Conservation (phyloP, 2,888 invertebrate genomes). For the Cordilura impudica region DNA sequence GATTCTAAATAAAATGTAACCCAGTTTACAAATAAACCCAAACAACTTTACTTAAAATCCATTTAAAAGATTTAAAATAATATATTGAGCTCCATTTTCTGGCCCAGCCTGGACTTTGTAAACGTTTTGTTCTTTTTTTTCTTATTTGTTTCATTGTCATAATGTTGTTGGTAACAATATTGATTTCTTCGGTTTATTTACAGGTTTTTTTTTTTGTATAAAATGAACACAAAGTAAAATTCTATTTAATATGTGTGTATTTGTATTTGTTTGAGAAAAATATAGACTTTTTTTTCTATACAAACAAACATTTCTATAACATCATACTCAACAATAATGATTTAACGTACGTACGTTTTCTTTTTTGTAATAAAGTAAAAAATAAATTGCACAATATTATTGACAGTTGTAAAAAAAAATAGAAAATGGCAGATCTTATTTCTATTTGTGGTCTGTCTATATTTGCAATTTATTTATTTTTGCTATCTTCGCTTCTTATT, state of each 20-base stretch:
- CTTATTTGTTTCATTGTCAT: slow-evolving; percentile 38
- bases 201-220: neutral
- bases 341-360: slow-evolving; percentile 43
- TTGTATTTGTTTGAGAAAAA: slow-evolving; percentile 16
- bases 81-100: slow-evolving; percentile 13
- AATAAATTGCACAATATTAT: neutral
- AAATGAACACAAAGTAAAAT: slow-evolving; percentile 1
- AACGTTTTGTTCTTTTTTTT: slow-evolving; percentile 22
- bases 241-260: neutral
- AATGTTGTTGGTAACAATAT: slow-evolving; percentile 56
- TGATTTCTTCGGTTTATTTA: slow-evolving; percentile 50
- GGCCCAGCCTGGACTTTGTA: slow-evolving; percentile 15
- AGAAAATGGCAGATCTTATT: slow-evolving; percentile 38
- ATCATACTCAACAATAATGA: slow-evolving; percentile 39
- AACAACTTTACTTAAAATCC: too few species aligned
- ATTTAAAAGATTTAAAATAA: too few species aligned
- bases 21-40: too few species aligned
- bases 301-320: slow-evolving; percentile 25
- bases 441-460: slow-evolving; percentile 51
- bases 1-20: too few species aligned
- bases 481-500: slow-evolving; percentile 15
- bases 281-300: slow-evolving; percentile 39
- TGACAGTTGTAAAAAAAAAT: slow-evolving; percentile 21
- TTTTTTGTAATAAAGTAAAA: neutral
- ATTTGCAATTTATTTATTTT: slow-evolving; percentile 37